Conservation (phyloP, 2,797 vertebrate species). For the Pseudotriccus pelzelni region DNA sequence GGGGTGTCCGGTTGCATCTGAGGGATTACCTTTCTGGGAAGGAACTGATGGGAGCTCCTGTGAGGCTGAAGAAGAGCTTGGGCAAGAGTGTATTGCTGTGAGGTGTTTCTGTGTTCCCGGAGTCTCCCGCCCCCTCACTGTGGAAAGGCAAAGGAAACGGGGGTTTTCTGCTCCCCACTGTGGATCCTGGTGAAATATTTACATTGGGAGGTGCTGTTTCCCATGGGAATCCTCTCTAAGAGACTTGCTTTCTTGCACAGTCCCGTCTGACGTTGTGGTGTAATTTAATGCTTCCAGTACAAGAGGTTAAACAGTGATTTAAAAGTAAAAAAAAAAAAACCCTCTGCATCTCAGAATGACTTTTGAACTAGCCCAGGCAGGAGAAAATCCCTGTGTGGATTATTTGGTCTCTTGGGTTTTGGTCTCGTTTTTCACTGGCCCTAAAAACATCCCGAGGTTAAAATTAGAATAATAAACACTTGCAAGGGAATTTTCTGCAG, state of each 20-base stretch:
- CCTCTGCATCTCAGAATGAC: neutral
- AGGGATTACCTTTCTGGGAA: neutral
- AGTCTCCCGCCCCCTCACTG: neutral
- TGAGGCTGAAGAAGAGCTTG: neutral
- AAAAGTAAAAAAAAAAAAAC: neutral
- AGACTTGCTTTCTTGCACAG: neutral
- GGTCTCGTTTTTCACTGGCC: neutral
- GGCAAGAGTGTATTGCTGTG: neutral
- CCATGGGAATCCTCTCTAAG: neutral
- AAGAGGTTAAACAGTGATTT: neutral
- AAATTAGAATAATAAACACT: conserved; percentile 15
- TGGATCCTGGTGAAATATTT: neutral
- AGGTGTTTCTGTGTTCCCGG: neutral
- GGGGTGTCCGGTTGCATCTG: neutral
- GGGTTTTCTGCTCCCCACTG: neutral
- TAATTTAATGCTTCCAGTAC: neutral
- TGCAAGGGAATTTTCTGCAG: neutral
- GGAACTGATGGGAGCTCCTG: fast-evolving
- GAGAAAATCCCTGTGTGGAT: neutral
- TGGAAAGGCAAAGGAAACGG: neutral
- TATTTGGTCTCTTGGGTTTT: neutral
- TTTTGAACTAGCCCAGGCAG: neutral
- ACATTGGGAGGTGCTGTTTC: neutral
- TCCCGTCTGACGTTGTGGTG: fast-evolving
- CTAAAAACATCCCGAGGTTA: neutral